phyloP scores from a whole-genome alignment of 2,797 vertebrate species.

The Enteromius radiatus region DNA sequence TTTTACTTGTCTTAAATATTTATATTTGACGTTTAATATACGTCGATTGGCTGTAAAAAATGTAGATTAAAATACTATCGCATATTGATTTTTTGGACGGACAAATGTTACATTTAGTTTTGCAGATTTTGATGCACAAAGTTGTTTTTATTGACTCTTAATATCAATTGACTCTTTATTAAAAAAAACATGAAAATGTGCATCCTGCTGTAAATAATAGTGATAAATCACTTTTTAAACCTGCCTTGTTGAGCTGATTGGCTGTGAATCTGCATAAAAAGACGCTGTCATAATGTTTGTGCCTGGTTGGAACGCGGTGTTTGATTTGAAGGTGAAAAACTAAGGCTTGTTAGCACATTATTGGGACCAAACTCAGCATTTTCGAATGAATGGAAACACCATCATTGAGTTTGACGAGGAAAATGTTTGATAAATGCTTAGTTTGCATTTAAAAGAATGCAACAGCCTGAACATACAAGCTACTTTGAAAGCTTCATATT shows the following conservation, averaged over 20 bases:
- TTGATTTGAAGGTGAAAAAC: constrained; percentile 1
- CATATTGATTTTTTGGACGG: neutral
- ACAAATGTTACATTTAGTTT: neutral
- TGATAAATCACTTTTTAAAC: neutral
- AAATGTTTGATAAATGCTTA: constrained; percentile 27
- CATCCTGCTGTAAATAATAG: neutral
- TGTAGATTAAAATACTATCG: neutral
- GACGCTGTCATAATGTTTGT: neutral
- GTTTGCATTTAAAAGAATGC: constrained; percentile 34
- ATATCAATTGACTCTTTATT: no score
- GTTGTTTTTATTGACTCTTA: neutral
- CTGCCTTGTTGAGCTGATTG: neutral
- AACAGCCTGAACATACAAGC: constrained; percentile 3
- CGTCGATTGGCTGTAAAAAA: neutral
- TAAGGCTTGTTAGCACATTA: constrained; percentile 17
- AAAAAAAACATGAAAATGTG: neutral
- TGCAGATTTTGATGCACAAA: neutral
- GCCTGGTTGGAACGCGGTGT: constrained; percentile 15
- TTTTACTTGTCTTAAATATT: neutral
- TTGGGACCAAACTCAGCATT: constrained; percentile 48
- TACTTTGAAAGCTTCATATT: constrained; percentile 9
- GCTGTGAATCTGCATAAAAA: neutral
- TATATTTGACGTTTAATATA: neutral
- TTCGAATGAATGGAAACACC: constrained; percentile 27
- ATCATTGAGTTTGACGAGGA: constrained; percentile 30